Percentiles rank a stretch among this genome's conserved stretches.
Evolutionary conservation across 2,888 invertebrate genomes (phyloP).

Genomic region (Schrankia costaestrigalis): DNA sequence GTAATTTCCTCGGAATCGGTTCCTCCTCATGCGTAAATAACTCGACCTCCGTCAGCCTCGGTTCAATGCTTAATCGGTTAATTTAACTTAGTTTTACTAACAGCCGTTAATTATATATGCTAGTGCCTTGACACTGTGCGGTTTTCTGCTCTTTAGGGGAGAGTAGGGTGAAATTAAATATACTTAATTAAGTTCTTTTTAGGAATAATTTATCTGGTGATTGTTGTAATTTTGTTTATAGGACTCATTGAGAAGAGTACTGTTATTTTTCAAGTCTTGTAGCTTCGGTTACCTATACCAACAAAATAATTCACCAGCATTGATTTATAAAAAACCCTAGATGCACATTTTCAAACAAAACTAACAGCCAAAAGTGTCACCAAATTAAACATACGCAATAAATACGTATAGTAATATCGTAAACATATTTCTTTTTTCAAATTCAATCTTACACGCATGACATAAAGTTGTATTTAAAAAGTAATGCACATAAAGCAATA

Average conservation of each 20-base stretch:
- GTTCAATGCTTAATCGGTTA: slow-evolving; percentile 33
- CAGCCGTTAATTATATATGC: slow-evolving; percentile 34
- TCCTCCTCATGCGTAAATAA: slow-evolving; percentile 21
- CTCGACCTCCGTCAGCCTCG: slow-evolving; percentile 30
- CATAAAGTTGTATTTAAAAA: too few relatives aligned
- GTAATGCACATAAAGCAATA: too few relatives aligned
- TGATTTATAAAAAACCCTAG: too few relatives aligned
- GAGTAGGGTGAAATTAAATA: neutral
- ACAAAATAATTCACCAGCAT: too few relatives aligned
- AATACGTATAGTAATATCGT: too few relatives aligned
- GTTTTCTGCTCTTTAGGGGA: slow-evolving; percentile 5
- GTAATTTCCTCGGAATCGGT: slow-evolving; percentile 36
- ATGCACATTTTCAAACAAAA: too few relatives aligned
- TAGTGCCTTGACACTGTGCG: slow-evolving; percentile 9
- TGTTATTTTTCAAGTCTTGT: neutral
- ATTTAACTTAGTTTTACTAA: slow-evolving; percentile 37
- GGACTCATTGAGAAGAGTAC: neutral
- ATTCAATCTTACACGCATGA: too few relatives aligned
- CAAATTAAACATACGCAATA: too few relatives aligned
- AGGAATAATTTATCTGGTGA: too few relatives aligned
- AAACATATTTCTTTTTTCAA: too few relatives aligned
- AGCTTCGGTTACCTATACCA: neutral
- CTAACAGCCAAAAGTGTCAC: too few relatives aligned
- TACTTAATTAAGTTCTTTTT: neutral
- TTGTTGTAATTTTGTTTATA: too few relatives aligned